A percentile compares a stretch with the other conserved stretches of the same genome.
These are phyloP conservation scores for Alloscopus bannaensis DNA, from an alignment of 2,888 invertebrate genomes.

Conservation along the genomic window DNA sequence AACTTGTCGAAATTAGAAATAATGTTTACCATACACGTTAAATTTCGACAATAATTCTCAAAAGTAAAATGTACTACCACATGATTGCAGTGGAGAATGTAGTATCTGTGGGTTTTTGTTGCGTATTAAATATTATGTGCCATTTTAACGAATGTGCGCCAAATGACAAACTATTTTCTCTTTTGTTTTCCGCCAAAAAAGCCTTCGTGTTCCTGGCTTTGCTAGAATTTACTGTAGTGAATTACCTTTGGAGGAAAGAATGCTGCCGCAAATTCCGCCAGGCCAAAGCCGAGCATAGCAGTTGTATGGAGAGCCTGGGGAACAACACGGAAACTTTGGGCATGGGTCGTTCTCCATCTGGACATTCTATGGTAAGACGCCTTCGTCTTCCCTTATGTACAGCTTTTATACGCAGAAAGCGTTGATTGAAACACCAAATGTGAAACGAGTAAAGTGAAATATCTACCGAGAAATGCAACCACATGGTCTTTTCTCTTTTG, in stretches of 20 bases:
- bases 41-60: too few relatives aligned
- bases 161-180: constrained; percentile 19
- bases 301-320: constrained; percentile 46
- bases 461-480: not conserved
- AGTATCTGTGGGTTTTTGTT: too few relatives aligned
- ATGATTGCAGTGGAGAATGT: too few relatives aligned
- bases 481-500: not conserved
- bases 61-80: too few relatives aligned
- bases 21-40: too few relatives aligned
- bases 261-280: constrained; percentile 67
- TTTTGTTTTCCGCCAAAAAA: constrained; percentile 70
- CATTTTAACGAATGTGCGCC: too few relatives aligned
- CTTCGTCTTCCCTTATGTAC: not conserved
- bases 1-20: too few relatives aligned
- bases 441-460: not conserved
- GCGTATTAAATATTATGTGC: too few relatives aligned
- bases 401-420: not conserved
- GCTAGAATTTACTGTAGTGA: constrained; percentile 77
- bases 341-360: constrained; percentile 58
- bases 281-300: constrained; percentile 54
- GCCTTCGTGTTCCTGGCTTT: constrained; percentile 77
- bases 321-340: constrained; percentile 55
- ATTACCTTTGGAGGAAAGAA: constrained; percentile 76
- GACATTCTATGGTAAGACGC: constrained; percentile 59
- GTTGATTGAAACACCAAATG: too few relatives aligned